Base-by-base conservation (phyloP, 2,797 vertebrate species). In the Ptychobarbus kaznakovi region DNA sequence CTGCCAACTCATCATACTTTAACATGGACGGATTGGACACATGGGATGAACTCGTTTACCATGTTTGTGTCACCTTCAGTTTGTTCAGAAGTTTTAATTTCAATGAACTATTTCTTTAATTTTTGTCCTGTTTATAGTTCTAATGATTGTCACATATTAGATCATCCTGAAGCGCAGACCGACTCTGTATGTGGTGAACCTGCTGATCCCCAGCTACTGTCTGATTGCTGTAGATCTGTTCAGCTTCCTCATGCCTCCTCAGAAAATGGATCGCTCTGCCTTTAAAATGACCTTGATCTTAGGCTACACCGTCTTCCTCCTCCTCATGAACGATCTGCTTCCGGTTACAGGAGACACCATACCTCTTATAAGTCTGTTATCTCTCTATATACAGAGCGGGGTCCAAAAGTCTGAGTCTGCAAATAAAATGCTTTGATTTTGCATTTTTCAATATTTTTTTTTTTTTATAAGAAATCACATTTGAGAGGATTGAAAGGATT, bases 241-340 rank as follows among this genome's bases (percentile, higher is more conserved):
- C 87, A 96, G 95, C 90, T 96, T 97, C 92, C 92, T 95, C 86
- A 91, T 97, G 82, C 95, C 95, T 0, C 92, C 92, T 22, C 90
- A 95, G 82, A 93, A n/a, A 0, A 86, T 72, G 11, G 95, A 94
- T 79, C 89, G 93, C 0, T 94, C 93, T 6, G 86, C 94, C 42
- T 96, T 96, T 86, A 96, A 96, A 93, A 96, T 96, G 91, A 96
- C 95, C 28, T 93, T 96, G 40, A 94, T 95, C 68, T 88, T 96
- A 87, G 95, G 94, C 61, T 96, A 96, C 92, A 95, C 93, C 0
- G 90, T 96, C 75, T 96, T 96, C 90, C 90, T 95, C 80, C 93
- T 96, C 86, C 93, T 94, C 80, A 95, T 95, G 93, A 96, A 94
- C 3, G 90, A 95, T 87, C 75, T 96, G 86, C 92, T 96, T 81